Base-by-base conservation (phyloP, 2,113 vertebrate genomes). In the Eupsittula cactorum region DNA sequence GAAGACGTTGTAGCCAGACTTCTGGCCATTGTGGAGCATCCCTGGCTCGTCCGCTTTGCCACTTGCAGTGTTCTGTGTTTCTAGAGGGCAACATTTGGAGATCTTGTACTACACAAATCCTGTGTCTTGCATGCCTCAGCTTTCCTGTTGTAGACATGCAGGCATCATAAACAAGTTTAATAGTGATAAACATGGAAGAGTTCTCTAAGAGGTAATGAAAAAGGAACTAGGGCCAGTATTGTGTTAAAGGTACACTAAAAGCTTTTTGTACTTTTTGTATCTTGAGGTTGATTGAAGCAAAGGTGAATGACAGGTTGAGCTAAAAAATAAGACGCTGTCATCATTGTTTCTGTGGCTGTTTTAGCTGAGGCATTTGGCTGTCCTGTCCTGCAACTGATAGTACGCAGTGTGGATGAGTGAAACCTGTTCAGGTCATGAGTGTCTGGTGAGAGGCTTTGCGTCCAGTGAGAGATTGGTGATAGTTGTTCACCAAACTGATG, bases 141-240 rank as follows among this genome's bases (percentile, higher is more conserved):
- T 83, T 92, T 88, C 90, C 79, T 90, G 71, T 42, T 80, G 79
- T 92, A 73, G 75, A 85, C 89, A 88, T 80, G 82, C 91, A 95
- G 94, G 88, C 82, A 90, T 86, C 87, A 80, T 76, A 90, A 87
- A 67, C 53, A 39, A 77, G 41, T 83, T 77, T 53, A 74, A 59
- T 77, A 92, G 71, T 39, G 75, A 64, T 79, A 41, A 91, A 44
- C n/a, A 18, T 16, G 12, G 84, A 49, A 42, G 41, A 47, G 70
- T 89, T 80, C 50, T 85, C 11, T 60, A 70, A 59, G 41, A 90
- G 7, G 24, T 88, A 76, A 88, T 46, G 59, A 31, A 76, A 60
- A 92, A 65, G 28, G 6, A 93, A 50, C 18, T 53, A 81, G 37
- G 17, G 41, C 4, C 37, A 77, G 7, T 65, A 33, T 88, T 83